Percentiles rank a stretch among this genome's conserved stretches.
Conservation (phyloP, 2,113 vertebrate genomes). For the Camelus bactrianus region DNA sequence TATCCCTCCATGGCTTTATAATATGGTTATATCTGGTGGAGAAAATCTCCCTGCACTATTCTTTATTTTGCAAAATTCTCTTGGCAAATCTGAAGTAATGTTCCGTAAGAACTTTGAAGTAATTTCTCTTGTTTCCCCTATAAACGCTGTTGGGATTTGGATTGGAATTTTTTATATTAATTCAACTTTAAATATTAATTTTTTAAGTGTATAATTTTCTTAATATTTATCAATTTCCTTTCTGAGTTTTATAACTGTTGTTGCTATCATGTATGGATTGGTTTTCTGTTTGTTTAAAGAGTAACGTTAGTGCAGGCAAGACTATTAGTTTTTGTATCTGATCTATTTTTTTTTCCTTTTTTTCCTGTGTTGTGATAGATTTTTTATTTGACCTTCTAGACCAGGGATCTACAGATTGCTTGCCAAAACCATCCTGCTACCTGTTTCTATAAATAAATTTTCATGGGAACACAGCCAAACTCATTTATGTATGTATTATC, state of each 20-base stretch:
- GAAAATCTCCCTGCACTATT: not conserved
- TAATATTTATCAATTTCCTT: slow-evolving; percentile 18
- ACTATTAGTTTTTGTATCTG: not conserved
- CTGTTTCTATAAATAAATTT: slow-evolving; percentile 56
- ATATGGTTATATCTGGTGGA: not conserved
- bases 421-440: not conserved
- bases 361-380: not conserved
- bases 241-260: not conserved
- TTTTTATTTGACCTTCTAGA: slow-evolving; percentile 53
- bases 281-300: not conserved
- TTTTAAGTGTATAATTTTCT: not conserved
- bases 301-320: not conserved
- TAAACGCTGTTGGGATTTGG: not conserved
- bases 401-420: not conserved
- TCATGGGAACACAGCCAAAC: not conserved
- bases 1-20: not conserved
- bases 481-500: not conserved
- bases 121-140: not conserved
- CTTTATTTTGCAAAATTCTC: slow-evolving; percentile 23
- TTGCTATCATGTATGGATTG: not conserved
- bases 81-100: not conserved
- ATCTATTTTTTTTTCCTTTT: slow-evolving; percentile 26
- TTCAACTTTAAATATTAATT: not conserved
- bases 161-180: not conserved
- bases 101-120: slow-evolving; percentile 19